phyloP scores from a whole-genome alignment of 37 sponge, comb jelly and placozoan species.

The Diacarnus erythraeanus region DNA sequence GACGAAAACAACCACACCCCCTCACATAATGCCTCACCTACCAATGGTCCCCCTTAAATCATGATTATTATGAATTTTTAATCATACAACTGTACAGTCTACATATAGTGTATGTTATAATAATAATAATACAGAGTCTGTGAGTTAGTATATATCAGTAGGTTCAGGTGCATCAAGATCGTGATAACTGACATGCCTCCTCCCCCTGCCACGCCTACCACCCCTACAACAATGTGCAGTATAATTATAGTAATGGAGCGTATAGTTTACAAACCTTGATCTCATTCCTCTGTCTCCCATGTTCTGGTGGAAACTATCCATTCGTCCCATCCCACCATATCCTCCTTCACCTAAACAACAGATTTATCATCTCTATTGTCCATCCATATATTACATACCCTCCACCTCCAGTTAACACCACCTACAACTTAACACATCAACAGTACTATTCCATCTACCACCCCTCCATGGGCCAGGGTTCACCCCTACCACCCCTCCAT shows the following conservation, averaged over 20 bases:
- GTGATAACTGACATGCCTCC: conserved; percentile 58
- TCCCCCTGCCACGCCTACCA: conserved; percentile 51
- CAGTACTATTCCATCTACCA: no score
- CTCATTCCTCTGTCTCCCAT: conserved; percentile 11
- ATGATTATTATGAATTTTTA: neutral
- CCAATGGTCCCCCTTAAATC: neutral
- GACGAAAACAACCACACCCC: no score
- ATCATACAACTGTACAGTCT: neutral
- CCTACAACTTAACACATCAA: no score
- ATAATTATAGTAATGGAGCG: neutral
- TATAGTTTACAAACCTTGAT: neutral
- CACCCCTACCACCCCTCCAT: no score
- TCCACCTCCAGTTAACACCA: no score
- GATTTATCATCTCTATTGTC: neutral
- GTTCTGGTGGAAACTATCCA: no score
- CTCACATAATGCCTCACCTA: no score
- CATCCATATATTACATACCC: no score
- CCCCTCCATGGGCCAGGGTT: no score
- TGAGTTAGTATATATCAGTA: conserved; percentile 60
- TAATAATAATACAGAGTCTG: no score
- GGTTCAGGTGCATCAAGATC: conserved; percentile 89
- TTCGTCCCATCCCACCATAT: neutral
- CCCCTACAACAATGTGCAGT: conserved; percentile 25
- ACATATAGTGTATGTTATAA: no score
- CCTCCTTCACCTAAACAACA: neutral